Evolutionary conservation across 2,113 vertebrate species (phyloP), one percentile per base, ranked within the genome.

Genomic region (Laterallus jamaicensis): DNA sequence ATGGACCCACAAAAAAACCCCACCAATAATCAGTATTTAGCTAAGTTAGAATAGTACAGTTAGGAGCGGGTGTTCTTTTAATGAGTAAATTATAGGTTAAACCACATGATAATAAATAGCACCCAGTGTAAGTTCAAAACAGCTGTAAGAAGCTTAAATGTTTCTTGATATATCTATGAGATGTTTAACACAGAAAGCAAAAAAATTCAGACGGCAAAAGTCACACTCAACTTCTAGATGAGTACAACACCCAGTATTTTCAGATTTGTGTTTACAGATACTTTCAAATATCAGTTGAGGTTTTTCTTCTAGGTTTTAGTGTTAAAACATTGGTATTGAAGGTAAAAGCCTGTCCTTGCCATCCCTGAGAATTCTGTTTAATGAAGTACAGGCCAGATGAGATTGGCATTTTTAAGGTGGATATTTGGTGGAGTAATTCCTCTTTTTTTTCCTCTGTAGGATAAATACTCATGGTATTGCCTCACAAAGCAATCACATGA

Each of bases 121-220:
- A 22, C 2, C 5, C 14, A 47, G 4, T 37, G 8, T 31, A 67
- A 25, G 3, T 44, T 85, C 26, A 59, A 58, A 90, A 26, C 7
- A 1, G 3, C 22, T 44, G 2, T 18, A 29, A 25, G n/a, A 59
- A 71, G 5, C 16, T n/a, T 29, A 55, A 40, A 7, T 6, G 1
- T 50, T 88, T 74, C 11, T 31, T 67, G 8, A 54, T 66, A 37
- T 75, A 75, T 54, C 22, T 56, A 64, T 35, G 50, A 50, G 47
- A 14, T 39, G 5, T 32, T 75, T 44, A 88, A 55, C 21, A 37
- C 0, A 58, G 54, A 75, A 82, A 70, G 15, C 0, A 18, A 60
- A 92, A 87, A 13, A 80, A 4, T 25, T 64, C 26, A 78, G 32
- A 26, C 2, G 56, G 35, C 9, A 84, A 31, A 85, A 70, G 12